Evolutionary conservation across 2,888 invertebrate species (phyloP).

Genomic region (Chouioia cunea): DNA sequence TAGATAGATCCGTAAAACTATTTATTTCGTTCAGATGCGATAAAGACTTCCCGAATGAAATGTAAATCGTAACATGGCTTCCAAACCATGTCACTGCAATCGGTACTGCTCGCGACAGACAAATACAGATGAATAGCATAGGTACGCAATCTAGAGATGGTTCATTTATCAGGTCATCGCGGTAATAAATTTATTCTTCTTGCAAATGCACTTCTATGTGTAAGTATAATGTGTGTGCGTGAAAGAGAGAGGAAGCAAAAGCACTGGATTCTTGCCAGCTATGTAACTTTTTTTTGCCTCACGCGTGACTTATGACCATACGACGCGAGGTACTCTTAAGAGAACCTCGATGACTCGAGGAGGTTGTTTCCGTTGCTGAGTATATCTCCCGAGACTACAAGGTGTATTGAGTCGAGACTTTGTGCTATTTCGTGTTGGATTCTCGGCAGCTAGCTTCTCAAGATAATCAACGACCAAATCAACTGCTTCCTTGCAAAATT

Average conservation of each 20-base stretch:
- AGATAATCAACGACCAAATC: too few species aligned
- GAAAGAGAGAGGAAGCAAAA: slow-evolving; percentile 47
- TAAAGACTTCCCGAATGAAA: too few species aligned
- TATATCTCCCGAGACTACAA: too few species aligned
- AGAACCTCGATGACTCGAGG: slow-evolving; percentile 50
- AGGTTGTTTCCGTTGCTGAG: slow-evolving; percentile 28
- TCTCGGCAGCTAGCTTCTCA: too few species aligned
- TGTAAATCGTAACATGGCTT: too few species aligned
- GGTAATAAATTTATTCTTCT: slow-evolving; percentile 58
- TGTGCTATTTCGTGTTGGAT: too few species aligned
- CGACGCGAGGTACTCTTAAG: slow-evolving; percentile 50
- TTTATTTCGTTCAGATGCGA: too few species aligned
- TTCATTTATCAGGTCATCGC: slow-evolving; percentile 57
- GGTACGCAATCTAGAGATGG: slow-evolving; percentile 21
- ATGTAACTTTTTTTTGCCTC: slow-evolving; percentile 54
- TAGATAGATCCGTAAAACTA: too few species aligned
- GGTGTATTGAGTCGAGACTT: too few species aligned
- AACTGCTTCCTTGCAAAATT: too few species aligned
- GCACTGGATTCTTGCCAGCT: slow-evolving; percentile 56
- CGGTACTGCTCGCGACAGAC: not conserved
- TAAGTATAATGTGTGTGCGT: too few species aligned
- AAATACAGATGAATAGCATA: slow-evolving; percentile 32
- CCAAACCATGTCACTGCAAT: not conserved
- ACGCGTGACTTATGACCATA: slow-evolving; percentile 53
- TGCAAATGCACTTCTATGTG: slow-evolving; percentile 55